Evolutionary conservation across 1,140 invertebrate genomes (phyloP).

Genomic region (Pseudomyrmex pallidus): DNA sequence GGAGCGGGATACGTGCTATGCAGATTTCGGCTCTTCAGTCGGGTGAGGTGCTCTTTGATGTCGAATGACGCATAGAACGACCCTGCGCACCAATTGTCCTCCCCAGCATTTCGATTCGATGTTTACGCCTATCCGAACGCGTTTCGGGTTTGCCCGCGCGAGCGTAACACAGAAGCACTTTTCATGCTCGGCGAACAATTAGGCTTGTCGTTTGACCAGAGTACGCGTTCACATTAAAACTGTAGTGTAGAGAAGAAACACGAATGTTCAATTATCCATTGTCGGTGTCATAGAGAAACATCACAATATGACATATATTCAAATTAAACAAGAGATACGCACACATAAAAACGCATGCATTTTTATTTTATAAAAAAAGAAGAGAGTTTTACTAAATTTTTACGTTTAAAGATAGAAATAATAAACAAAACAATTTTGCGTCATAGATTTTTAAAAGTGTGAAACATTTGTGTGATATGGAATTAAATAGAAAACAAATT

Average conservation of each 20-base stretch:
- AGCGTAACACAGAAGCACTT: conserved; percentile 60
- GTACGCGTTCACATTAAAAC: conserved; percentile 10
- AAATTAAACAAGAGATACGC: neutral
- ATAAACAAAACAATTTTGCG: too few species aligned
- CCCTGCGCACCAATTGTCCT: conserved; percentile 51
- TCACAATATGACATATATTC: neutral
- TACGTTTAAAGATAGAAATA: too few species aligned
- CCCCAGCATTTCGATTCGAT: conserved; percentile 32
- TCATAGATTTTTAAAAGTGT: too few species aligned
- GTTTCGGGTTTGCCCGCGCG: conserved; percentile 18
- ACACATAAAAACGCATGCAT: neutral
- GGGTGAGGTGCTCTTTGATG: conserved; percentile 56
- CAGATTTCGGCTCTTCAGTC: conserved; percentile 42
- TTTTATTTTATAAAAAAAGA: neutral
- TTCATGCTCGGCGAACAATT: conserved; percentile 62
- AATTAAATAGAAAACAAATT: neutral
- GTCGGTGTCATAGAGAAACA: neutral
- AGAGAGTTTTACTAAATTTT: too few species aligned
- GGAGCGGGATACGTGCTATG: conserved; percentile 13
- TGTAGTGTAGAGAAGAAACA: neutral
- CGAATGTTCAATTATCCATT: neutral
- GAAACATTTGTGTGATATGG: neutral
- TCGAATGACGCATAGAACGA: conserved; percentile 50
- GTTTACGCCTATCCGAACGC: conserved; percentile 43
- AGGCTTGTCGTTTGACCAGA: conserved; percentile 19